These are phyloP conservation scores for Plagiodera versicolora DNA, from an alignment of 2,888 invertebrate species.

Conservation along the genomic window DNA sequence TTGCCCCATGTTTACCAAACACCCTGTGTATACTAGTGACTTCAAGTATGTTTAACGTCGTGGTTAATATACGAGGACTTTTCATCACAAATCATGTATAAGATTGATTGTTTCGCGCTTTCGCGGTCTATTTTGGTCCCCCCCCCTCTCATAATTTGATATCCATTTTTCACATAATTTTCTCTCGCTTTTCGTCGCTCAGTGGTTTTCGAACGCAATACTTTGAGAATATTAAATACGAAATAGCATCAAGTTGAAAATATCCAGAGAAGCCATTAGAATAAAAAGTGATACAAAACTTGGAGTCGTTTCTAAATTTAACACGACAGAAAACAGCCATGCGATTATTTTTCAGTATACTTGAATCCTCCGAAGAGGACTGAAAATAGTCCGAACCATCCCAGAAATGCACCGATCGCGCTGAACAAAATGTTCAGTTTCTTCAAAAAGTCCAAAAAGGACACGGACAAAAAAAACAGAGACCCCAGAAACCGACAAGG, in stretches of 20 bases:
- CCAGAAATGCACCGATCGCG: neutral
- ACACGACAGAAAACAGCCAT: slow-evolving; percentile 11
- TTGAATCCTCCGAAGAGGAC: neutral
- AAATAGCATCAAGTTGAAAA: slow-evolving; percentile 9
- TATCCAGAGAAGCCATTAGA: slow-evolving; percentile 12
- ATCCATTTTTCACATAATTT: neutral
- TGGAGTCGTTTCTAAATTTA: slow-evolving; percentile 12
- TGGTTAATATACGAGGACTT: neutral
- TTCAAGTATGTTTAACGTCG: no score
- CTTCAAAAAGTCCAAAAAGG: slow-evolving; percentile 48
- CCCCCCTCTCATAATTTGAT: neutral
- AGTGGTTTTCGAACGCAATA: neutral
- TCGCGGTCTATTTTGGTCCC: neutral
- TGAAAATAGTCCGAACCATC: neutral
- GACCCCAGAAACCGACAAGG: slow-evolving; percentile 26
- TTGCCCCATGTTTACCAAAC: no score
- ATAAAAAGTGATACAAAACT: slow-evolving; percentile 12
- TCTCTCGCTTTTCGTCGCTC: neutral
- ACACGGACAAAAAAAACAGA: slow-evolving; percentile 36
- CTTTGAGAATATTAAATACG: slow-evolving; percentile 1
- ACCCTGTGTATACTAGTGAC: no score
- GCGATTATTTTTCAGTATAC: slow-evolving; percentile 12
- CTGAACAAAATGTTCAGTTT: slow-evolving; percentile 46
- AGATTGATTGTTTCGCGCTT: neutral
- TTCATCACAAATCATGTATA: neutral